These are phyloP conservation scores for Branchinecta lindahli DNA, from an alignment of 1,140 invertebrate species.

Conservation along the genomic window DNA sequence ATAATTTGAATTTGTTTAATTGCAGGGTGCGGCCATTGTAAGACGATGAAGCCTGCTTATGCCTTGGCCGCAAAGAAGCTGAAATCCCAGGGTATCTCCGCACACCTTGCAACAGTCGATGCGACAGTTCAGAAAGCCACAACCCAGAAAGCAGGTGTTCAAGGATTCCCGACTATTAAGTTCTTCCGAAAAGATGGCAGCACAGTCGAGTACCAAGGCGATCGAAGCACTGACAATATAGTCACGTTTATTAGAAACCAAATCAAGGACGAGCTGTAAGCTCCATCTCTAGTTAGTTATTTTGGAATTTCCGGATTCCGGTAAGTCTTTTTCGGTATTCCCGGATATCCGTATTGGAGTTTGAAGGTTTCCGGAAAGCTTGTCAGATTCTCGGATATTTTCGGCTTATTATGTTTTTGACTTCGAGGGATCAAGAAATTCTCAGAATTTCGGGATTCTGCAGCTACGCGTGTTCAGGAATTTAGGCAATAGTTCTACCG, in stretches of 20 bases:
- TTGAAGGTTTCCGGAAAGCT: too few species aligned
- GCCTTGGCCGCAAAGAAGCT: slow-evolving; percentile 36
- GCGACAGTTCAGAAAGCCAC: slow-evolving; percentile 26
- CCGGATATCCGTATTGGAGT: too few species aligned
- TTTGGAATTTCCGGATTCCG: too few species aligned
- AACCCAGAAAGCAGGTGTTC: slow-evolving; percentile 24
- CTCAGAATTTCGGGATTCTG: too few species aligned
- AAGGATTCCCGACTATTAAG: slow-evolving; percentile 29
- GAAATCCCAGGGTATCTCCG: slow-evolving; percentile 32
- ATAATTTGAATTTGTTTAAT: not conserved
- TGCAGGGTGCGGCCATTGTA: slow-evolving; percentile 44
- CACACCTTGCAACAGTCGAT: slow-evolving; percentile 29
- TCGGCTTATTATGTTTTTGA: too few species aligned
- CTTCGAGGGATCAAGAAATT: too few species aligned
- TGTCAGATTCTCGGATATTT: too few species aligned
- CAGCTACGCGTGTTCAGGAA: too few species aligned
- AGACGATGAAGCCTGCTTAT: slow-evolving; percentile 40
- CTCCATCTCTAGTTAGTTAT: not conserved
- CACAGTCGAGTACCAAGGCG: slow-evolving; percentile 32
- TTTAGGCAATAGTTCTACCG: too few species aligned
- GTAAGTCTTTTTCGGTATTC: too few species aligned
- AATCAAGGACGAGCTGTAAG: slow-evolving; percentile 1
- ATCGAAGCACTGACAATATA: slow-evolving; percentile 34
- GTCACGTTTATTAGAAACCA: slow-evolving; percentile 35
- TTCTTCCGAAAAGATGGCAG: slow-evolving; percentile 32